Evolutionary conservation across 2,797 vertebrate species (phyloP).

Genomic region (Discoglossus pictus): DNA sequence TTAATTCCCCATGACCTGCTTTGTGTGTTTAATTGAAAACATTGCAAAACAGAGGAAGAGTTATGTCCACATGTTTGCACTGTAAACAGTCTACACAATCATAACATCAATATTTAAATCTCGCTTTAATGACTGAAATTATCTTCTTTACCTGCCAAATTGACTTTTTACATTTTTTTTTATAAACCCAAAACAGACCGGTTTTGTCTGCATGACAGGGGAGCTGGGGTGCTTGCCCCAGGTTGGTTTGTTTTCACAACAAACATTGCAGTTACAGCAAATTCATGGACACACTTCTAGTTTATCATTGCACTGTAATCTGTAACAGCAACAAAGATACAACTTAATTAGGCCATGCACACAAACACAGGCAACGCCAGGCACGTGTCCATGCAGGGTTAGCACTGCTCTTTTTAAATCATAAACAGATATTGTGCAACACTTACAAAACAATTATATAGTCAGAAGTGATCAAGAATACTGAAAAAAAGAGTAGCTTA

Average conservation of each 20-base stretch:
- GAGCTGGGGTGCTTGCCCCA: background rate
- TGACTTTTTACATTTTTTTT: too few relatives aligned
- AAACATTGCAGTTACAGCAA: constrained; percentile 15
- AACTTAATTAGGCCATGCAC: background rate
- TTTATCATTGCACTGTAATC: background rate
- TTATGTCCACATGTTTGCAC: constrained; percentile 19
- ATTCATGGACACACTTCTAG: background rate
- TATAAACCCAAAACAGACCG: constrained; percentile 16
- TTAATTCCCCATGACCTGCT: background rate
- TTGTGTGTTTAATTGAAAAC: constrained; percentile 1
- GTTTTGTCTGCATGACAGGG: constrained; percentile 3
- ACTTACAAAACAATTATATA: too few relatives aligned
- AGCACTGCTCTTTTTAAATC: too few relatives aligned
- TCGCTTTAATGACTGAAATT: constrained; percentile 7
- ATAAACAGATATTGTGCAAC: too few relatives aligned
- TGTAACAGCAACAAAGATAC: background rate
- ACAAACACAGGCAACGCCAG: constrained; percentile 14
- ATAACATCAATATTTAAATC: constrained; percentile 17
- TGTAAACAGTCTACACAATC: constrained; percentile 19
- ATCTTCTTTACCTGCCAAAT: background rate
- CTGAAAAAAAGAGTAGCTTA: too few relatives aligned
- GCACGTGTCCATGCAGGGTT: constrained; percentile 6
- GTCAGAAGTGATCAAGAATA: too few relatives aligned
- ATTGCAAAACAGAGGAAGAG: constrained; percentile 12
- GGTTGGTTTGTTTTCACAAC: constrained; percentile 25